Evolutionary conservation across 2,797 vertebrate genomes (phyloP), one percentile per base, ranked within the genome.

Genomic region (Phrynocephalus guinanensis): DNA sequence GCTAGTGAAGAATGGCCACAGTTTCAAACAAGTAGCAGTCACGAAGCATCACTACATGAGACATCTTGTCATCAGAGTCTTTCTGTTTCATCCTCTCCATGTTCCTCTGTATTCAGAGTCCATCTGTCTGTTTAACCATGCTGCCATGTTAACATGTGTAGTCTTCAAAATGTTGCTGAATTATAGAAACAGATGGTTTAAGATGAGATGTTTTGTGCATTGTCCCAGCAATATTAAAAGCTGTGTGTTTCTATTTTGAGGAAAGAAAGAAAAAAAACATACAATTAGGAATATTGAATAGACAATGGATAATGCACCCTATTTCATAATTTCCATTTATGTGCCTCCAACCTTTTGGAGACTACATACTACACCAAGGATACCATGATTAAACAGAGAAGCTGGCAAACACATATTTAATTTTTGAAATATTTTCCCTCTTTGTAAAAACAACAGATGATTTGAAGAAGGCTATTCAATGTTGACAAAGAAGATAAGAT

Each of bases 391-490:
- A 18, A 76, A 76, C 38, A 48, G 75, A 76, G 73, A 48, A 8
- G 44, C 75, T 76, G 75, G 70, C 79, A 18, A 15, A 33, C 22
- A 44, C 18, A 15, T 85, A 76, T 48, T 82, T 87, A 33, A 83
- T 44, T 20, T 76, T 16, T 11, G 50, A 76, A 18, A 33, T 56
- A 3, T 9, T 66, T 81, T 66, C 15, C 13, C 11, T 66, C 33
- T 44, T 7, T 1, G 1, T 9, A 5, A 90, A 93, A 94, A 87
- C 75, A 79, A 86, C 50, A n/a, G 79, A 88, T 20, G 79, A 38
- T 13, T 13, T 1, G 50, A 84, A 63, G 38, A 92, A 77, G 83
- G 88, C 30, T 88, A 81, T 89, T 90, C 77, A 70, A 76, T 86
- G 30, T 76, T 85, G 70, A 82, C 72, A 75, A 79, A 70, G 60